Base-by-base conservation (phyloP, 1,140 invertebrate species). In the Eueides isabella region DNA sequence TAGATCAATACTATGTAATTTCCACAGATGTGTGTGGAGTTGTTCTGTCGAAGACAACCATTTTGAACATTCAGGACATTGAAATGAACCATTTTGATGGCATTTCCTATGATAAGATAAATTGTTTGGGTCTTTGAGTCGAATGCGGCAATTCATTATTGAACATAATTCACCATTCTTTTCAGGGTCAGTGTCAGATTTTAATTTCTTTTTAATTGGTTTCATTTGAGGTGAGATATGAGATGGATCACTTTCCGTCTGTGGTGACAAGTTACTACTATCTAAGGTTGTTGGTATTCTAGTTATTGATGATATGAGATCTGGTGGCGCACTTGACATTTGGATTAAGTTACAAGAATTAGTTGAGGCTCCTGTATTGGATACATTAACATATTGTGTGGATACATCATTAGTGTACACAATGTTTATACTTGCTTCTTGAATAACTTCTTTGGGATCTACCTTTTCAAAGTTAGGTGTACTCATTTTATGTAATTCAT, bases 11-110 rank as follows among this genome's bases (percentile, higher is more conserved):
- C 94, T 89, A 85, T 98, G 97, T 0, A 92, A 80, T 63, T 95
- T 95, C 97, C 97, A 97, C n/a, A 97, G 88, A 90, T 98, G 97
- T 26, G 95, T 95, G 28, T 95, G 95, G n/a, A 97, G 80, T 2
- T 93, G 87, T 66, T 95, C 94, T 94, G 96, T 96, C 16, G 93
- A 88, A 0, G 84, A 80, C 79, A 93, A 95, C 26, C 79, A 81
- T 71, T 92, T 89, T 1, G 85, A 80, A 87, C 97, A 97, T 82
- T 97, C 95, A 1, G 94, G 94, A 92, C 97, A 97, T 12, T 91
- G 87, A 76, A 96, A 95, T 26, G 94, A 90, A n/a, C 85, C 85
- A 38, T 90, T 91, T 26, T 91, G 88, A 86, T 97, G 96, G 79
- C 96, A 97, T 68, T 94, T 94, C 5, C 89, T 92, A 69, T 95